phyloP scores from a whole-genome alignment of 2,113 vertebrate genomes.

The Kryptolebias marmoratus region DNA sequence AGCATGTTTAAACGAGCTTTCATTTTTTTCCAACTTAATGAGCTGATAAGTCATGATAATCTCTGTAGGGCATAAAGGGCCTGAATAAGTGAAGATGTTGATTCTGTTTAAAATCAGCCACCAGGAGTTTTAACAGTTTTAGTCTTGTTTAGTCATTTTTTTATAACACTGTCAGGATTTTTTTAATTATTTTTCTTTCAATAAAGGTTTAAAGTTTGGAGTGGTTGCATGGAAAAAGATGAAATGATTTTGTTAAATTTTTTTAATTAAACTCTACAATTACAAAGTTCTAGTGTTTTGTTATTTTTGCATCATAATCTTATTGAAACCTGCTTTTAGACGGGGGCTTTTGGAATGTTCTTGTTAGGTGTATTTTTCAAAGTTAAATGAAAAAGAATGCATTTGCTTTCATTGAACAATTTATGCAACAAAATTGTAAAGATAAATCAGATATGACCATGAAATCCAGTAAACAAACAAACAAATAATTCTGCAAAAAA shows the following conservation, averaged over 20 bases:
- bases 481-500: no score
- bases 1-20: conserved; percentile 87
- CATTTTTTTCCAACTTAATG: conserved; percentile 61
- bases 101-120: conserved; percentile 86
- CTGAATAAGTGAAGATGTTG: conserved; percentile 81
- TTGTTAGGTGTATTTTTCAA: no score
- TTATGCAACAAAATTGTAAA: no score
- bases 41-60: conserved; percentile 79
- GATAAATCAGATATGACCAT: no score
- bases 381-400: no score
- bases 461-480: no score
- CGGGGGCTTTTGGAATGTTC: no score
- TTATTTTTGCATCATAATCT: no score
- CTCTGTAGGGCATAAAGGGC: conserved; percentile 86
- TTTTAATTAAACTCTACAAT: background rate
- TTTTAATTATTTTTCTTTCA: background rate
- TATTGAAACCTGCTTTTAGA: no score
- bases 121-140: conserved; percentile 88
- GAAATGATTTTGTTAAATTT: conserved; percentile 5
- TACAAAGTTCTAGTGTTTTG: background rate
- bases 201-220: conserved; percentile 4
- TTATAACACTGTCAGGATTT: background rate
- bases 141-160: background rate
- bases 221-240: conserved; percentile 11
- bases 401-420: no score